Evolutionary conservation across 2,113 vertebrate genomes (phyloP).

Genomic region (Catharus fuscescens): DNA sequence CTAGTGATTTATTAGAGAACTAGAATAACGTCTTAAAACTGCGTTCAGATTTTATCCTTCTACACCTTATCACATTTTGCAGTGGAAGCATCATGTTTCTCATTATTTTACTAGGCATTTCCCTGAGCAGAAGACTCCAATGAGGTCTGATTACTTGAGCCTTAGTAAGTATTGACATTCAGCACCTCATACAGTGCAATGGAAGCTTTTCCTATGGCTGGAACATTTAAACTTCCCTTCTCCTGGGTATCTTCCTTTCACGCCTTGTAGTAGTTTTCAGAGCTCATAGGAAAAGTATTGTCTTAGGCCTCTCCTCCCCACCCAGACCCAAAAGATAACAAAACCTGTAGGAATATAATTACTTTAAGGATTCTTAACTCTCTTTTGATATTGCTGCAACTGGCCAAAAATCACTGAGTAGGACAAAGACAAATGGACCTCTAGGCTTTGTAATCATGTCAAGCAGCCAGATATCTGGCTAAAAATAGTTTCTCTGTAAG

Average conservation of each 20-base stretch:
- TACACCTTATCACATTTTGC: background rate
- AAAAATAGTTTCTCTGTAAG: background rate
- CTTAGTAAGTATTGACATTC: background rate
- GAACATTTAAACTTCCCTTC: background rate
- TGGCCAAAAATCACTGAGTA: background rate
- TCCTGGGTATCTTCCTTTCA: background rate
- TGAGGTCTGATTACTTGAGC: background rate
- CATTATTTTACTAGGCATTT: background rate
- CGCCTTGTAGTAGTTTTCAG: background rate
- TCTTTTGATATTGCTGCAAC: background rate
- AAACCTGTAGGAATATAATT: background rate
- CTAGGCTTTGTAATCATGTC: background rate
- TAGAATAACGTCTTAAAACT: background rate
- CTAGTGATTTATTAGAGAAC: background rate
- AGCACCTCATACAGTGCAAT: fast-evolving
- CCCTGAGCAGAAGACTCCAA: background rate
- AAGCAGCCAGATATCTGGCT: background rate
- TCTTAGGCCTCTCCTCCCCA: background rate
- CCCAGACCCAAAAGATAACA: background rate
- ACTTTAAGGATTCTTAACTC: background rate
- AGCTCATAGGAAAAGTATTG: background rate
- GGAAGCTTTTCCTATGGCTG: background rate
- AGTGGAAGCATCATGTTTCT: background rate
- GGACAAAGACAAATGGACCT: background rate
- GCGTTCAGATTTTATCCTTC: background rate